Percentiles rank a stretch among this genome's conserved stretches.
Evolutionary conservation across 2,888 invertebrate species (phyloP).

Genomic region (Campoletis raptor): DNA sequence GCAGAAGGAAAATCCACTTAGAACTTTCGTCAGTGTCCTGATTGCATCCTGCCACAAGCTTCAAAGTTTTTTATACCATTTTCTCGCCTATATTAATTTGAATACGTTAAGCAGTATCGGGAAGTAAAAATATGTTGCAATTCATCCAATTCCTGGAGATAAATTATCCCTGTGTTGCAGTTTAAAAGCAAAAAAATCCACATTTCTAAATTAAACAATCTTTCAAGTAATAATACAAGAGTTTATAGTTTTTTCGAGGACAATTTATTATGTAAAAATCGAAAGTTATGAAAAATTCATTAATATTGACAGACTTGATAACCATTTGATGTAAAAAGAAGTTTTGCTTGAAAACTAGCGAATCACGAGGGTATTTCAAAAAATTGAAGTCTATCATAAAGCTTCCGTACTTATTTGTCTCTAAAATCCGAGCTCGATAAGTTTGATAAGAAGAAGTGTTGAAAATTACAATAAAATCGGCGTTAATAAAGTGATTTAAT

Average conservation of each 20-base stretch:
- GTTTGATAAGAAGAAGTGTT: background rate
- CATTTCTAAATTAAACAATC: too few species aligned
- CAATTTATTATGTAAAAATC: too few species aligned
- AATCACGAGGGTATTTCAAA: background rate
- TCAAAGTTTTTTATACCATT: background rate
- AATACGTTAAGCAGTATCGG: too few species aligned
- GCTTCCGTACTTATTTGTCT: background rate
- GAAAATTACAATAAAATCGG: background rate
- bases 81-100: background rate
- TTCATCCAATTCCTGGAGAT: too few species aligned
- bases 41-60: constrained; percentile 27
- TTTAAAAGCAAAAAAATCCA: too few species aligned
- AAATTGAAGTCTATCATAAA: background rate
- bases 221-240: too few species aligned
- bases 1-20: background rate
- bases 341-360: background rate
- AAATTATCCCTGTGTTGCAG: too few species aligned
- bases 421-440: background rate
- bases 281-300: background rate
- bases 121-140: too few species aligned
- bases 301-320: background rate
- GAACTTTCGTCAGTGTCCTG: constrained; percentile 51
- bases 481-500: background rate
- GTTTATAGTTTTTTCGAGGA: too few species aligned
- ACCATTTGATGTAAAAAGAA: background rate